Base-by-base conservation (phyloP, 2,888 invertebrate species). In the Lasius platythorax region DNA sequence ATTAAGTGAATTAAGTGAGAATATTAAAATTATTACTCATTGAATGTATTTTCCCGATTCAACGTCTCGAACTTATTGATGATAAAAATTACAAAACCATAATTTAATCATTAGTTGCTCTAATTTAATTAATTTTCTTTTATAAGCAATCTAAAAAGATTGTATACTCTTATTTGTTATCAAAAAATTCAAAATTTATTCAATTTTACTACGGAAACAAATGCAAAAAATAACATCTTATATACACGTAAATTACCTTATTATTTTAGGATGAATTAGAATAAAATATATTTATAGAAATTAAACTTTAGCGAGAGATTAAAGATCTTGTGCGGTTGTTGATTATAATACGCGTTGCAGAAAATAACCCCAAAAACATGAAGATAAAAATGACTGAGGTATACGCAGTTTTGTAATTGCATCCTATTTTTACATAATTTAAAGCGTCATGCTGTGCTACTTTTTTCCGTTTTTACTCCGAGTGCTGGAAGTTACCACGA, bases 341-440 rank as follows among this genome's bases (percentile, higher is more conserved):
- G 12, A 33, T 53, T 6, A 4, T 61, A 28, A 58, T 43, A 74
- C n/a, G 12, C 6, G 6, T 61, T 43, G 15, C 28, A 43, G 12
- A 43, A 61, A 74, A 46, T 63, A 74, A 53, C 8, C 2, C 6
- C 53, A 18, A 50, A 63, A 43, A 72, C 28, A 56, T 37, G 46
- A 30, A 43, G 61, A 12, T 61, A 46, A 75, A 75, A 63, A 63
- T 43, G 30, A 70, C 11, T 23, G 37, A 1, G 30, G 3, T 61
- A 18, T 30, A 43, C 18, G 40, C 58, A 40, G 6, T 15, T 61
- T 43, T 18, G 1, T 30, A 30, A 63, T 6, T 8, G 8, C n/a
- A 15, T 23, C 33, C 15, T 23, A 46, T 46, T 75, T 63, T 43
- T 61, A 12, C 15, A 75, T 64, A 64, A 75, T 63, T 63, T 63